Evolutionary conservation across 1,140 invertebrate genomes (phyloP).

Genomic region (Sycophaga agraensis): DNA sequence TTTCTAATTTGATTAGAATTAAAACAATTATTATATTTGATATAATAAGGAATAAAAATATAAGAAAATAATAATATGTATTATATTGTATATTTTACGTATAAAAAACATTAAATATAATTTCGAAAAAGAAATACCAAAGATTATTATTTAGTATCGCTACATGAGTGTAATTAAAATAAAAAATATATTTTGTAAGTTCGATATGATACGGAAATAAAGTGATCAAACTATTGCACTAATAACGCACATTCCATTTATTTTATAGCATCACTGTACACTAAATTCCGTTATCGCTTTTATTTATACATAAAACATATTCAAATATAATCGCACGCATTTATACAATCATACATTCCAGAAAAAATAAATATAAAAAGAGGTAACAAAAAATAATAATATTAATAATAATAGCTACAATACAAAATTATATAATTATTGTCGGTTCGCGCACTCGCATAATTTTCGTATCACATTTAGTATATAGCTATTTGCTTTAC

Average conservation of each 20-base stretch:
- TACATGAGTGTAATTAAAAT: too few relatives aligned
- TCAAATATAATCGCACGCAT: not conserved
- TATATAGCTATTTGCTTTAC: conserved; percentile 45
- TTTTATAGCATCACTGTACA: not conserved
- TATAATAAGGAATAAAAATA: not conserved
- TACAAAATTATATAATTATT: conserved; percentile 19
- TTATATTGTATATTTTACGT: conserved; percentile 10
- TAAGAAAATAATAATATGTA: conserved; percentile 8
- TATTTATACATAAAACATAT: not conserved
- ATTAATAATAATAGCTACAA: conserved; percentile 20
- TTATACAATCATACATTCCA: conserved; percentile 5
- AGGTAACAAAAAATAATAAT: conserved; percentile 27
- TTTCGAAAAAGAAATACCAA: too few relatives aligned
- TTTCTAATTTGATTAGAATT: not conserved
- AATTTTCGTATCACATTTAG: conserved; percentile 47
- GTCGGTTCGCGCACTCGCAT: conserved; percentile 24
- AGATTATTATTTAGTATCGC: too few relatives aligned
- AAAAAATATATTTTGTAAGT: not conserved
- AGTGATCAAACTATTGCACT: conserved; percentile 6
- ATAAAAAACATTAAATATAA: not conserved
- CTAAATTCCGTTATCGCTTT: not conserved
- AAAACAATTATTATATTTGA: not conserved
- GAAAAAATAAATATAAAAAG: conserved; percentile 25
- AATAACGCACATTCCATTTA: not conserved
- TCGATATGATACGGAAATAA: not conserved